Evolutionary conservation across 2,888 invertebrate genomes (phyloP).

Genomic region (Pollenia angustigena): DNA sequence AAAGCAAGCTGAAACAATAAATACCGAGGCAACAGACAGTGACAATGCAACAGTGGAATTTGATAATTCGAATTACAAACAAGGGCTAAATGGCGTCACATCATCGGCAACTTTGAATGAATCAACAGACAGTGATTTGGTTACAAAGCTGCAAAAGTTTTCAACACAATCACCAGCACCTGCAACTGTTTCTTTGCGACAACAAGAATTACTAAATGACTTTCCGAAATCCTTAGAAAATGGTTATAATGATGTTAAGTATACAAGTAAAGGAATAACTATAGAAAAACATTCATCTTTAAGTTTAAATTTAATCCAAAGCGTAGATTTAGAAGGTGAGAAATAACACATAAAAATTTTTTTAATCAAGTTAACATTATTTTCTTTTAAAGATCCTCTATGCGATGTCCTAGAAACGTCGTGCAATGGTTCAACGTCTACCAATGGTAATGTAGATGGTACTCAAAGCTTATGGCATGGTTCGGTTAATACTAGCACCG

Average conservation of each 20-base stretch:
- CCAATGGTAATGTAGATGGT: conserved; percentile 38
- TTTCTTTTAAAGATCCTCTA: conserved; percentile 38
- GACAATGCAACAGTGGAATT: conserved; percentile 42
- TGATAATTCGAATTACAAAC: conserved; percentile 16
- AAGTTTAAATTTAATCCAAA: conserved; percentile 78
- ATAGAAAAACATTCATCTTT: conserved; percentile 71
- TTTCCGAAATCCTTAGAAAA: conserved; percentile 46
- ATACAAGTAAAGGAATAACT: conserved; percentile 63
- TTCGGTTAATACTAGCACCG: conserved; percentile 85
- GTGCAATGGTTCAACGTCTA: conserved; percentile 48
- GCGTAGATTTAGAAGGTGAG: conserved; percentile 79
- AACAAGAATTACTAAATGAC: conserved; percentile 30
- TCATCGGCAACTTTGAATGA: neutral
- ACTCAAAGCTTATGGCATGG: conserved; percentile 79
- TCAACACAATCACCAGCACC: conserved; percentile 12
- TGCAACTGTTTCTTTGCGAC: neutral
- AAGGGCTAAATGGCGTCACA: conserved; percentile 3
- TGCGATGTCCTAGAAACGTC: conserved; percentile 34
- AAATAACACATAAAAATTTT: neutral
- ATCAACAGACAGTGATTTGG: conserved; percentile 47
- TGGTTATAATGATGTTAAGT: conserved; percentile 49
- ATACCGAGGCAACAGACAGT: neutral
- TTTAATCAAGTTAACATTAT: neutral
- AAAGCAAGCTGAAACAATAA: conserved; percentile 26
- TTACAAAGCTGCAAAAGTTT: conserved; percentile 30